phyloP scores from a whole-genome alignment of 1,140 invertebrate species.

The Nixonia krombeini region DNA sequence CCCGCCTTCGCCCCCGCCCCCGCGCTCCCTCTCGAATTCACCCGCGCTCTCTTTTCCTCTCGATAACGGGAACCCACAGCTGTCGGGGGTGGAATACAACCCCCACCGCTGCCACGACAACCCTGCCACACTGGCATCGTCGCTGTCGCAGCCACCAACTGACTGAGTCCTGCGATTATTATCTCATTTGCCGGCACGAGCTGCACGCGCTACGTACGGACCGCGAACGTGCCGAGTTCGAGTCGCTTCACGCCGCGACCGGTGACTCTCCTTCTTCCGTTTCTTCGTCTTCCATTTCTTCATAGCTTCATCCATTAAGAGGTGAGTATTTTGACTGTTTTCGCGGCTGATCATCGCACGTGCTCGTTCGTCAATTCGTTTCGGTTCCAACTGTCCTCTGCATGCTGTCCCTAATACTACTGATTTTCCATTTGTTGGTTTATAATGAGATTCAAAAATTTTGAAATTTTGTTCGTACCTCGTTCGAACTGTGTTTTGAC shows the following conservation, averaged over 20 bases:
- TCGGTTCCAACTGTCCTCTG: too few relatives aligned
- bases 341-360: too few relatives aligned
- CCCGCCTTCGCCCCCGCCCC: too few relatives aligned
- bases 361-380: too few relatives aligned
- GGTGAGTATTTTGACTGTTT: too few relatives aligned
- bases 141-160: conserved; percentile 53
- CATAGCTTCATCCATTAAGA: not conserved
- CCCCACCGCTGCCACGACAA: conserved; percentile 50
- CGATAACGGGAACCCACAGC: conserved; percentile 34
- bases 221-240: conserved; percentile 25
- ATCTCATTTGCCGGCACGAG: conserved; percentile 68
- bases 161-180: conserved; percentile 67
- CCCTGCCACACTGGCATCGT: conserved; percentile 51
- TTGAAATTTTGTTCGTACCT: too few relatives aligned
- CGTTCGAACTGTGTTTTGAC: too few relatives aligned
- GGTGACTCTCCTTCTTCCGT: not conserved
- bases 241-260: conserved; percentile 10
- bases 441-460: too few relatives aligned
- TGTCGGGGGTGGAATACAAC: conserved; percentile 61
- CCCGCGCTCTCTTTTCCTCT: conserved; percentile 22
- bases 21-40: conserved; percentile 36
- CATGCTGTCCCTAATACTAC: too few relatives aligned
- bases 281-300: not conserved
- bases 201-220: conserved; percentile 47
- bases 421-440: too few relatives aligned